Evolutionary conservation across 2,113 vertebrate genomes (phyloP), one percentile per base, ranked within the genome.

Genomic region (Hepsetus odoe): DNA sequence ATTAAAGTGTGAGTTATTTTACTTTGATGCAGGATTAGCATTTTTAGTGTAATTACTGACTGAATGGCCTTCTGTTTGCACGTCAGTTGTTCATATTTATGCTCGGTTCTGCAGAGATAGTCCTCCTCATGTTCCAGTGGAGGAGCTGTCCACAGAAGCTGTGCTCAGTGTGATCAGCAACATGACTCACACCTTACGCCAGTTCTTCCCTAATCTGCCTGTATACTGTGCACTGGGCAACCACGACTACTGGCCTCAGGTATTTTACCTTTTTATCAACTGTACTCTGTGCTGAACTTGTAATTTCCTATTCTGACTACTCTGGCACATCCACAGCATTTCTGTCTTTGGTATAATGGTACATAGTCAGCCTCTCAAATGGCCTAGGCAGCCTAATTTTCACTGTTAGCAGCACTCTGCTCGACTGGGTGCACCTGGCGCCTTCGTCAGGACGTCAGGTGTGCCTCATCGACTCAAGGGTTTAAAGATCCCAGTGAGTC

Each of bases 171-270:
- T 98, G 24, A 95, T 99, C 83, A 80, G 89, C 4, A 98, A 99
- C 77, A 95, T 98, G 94, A 98, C 93, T 20, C 81, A 87, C 62
- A 95, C 94, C 66, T 87, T 98, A 87, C 92, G 72, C 61, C 79
- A 73, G 28, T 90, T 95, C 82, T 95, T 98, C 85, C 95, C 96
- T 79, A 86, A 94, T 80, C 82, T 96, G 69, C 94, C 93, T 1
- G 95, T 98, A 80, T 98, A 94, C 62, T 97, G 97, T 0, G 95
- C 96, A 0, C 85, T 99, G 85, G 97, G 97, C 26, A 99, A 98
- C 92, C 97, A 98, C 30, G 97, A 99, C 91, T 97, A 97, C 81
- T 99, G 97, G 96, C 97, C 97, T 59, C 96, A 99, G 96, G 97
- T 98, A 86, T 82, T 38, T 24, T 35, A 24, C 58, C 13, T 20